Evolutionary conservation across 2,113 vertebrate species (phyloP), one percentile per base, ranked within the genome.

Genomic region (Alaudala cheleensis): DNA sequence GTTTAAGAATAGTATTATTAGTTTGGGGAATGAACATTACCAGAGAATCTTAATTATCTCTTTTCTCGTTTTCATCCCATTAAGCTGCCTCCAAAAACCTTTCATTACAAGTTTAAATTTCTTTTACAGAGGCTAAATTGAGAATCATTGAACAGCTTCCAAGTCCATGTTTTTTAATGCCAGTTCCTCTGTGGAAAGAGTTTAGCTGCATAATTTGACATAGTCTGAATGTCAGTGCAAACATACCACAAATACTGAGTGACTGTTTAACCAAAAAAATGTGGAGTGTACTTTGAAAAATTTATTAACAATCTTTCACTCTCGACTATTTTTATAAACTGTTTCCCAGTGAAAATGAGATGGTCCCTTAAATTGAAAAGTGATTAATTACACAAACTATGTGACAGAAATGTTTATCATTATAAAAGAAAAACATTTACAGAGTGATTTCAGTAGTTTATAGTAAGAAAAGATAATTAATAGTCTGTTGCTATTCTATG

Each of bases 381-480:
- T 64, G 56, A 92, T 94, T 86, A 94, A 90, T 88, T 96, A 81
- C 51, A 94, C 88, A 92, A 92, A 78, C 72, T 74, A 26, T 56
- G 51, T 71, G 67, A 94, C 90, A 96, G 64, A 94, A 93, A 86
- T 94, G 86, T 96, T 97, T 97, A 94, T 81, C n/a, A 47, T 88
- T 94, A 78, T 88, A 78, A 83, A 97, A 96, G 82, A 77, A 94
- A 94, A 97, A 96, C 90, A 95, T 97, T 97, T 96, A 93, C 80
- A 94, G 80, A 92, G 61, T 0, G 15, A 86, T 96, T 97, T 93
- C 80, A 65, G 80, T 90, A 74, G 90, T 96, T 97, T 97, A 96
- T 74, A 88, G 90, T 92, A 90, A 60, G 64, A 53, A 95, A 83
- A 90, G 88, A 92, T 86, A 96, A 93, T 92, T 95, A 94, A 96